Evolutionary conservation across 2,113 vertebrate species (phyloP), one percentile per base, ranked within the genome.

Genomic region (Dendrocopos noguchii): DNA sequence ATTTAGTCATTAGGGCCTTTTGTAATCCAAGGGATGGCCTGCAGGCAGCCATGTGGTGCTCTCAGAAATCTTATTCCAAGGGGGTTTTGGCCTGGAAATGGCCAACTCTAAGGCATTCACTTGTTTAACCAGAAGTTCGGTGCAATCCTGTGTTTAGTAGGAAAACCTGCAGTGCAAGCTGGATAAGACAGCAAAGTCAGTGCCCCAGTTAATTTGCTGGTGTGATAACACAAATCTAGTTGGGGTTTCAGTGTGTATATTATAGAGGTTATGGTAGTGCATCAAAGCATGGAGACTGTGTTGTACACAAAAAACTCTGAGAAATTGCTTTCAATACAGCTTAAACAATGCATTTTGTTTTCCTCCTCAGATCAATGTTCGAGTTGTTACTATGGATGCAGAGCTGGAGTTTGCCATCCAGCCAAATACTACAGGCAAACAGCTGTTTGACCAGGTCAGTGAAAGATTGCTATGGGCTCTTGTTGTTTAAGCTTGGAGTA

Each of bases 371-470:
- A 98, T 99, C 97, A 99, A 99, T 5, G 99, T 99, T 91, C 99
- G 99, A 44, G 99, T 99, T 96, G 99, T 98, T 96, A 99, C 98
- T 87, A 98, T 99, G 99, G 99, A 99, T 65, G 99, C 99, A 5
- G 99, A 99, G 98, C 97, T 99, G 98, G 99, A 99, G 97, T 99
- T 99, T 84, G 98, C 99, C 94, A 98, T 99, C 97, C 99, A 99
- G 98, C 98, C 98, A 71, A 99, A 98, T 86, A 99, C 99, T 72
- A 99, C 98, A 3, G 99, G 99, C 91, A 99, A 99, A 53, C 99
- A 99, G 96, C 98, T 99, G 42, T 99, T 99, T 93, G 99, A 99
- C 84, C 99, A 99, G 99, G 99, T 99, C 39, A 93, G 98, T 98
- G 57, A n/a, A 33, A 83, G 61, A 39, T 56, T 80, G 47, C 33